Evolutionary conservation across 2,797 vertebrate genomes (phyloP).

Genomic region (Pipistrellus pipistrellus): DNA sequence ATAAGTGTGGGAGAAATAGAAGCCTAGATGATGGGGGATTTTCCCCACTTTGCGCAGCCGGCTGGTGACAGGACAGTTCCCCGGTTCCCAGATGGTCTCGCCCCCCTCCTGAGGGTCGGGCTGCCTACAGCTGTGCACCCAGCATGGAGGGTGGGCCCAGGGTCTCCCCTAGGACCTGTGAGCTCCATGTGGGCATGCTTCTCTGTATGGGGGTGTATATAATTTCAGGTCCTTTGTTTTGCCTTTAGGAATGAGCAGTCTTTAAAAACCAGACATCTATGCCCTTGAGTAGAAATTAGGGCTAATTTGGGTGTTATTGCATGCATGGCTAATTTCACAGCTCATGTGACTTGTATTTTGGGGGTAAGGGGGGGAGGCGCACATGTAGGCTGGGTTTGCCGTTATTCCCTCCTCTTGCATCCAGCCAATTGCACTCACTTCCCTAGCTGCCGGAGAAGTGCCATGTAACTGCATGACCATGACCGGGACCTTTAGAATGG

Average conservation of each 20-base stretch:
- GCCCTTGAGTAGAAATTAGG: not conserved
- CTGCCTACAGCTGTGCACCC: not conserved
- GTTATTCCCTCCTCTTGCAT: not conserved
- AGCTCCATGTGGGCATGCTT: not conserved
- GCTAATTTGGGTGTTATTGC: not conserved
- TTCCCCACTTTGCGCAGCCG: not conserved
- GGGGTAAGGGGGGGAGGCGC: accelerated
- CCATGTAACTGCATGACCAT: not conserved
- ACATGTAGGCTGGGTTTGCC: not conserved
- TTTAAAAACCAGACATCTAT: not conserved
- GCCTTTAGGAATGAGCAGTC: not conserved
- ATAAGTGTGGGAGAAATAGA: not conserved
- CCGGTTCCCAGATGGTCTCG: accelerated
- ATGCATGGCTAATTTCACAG: not conserved
- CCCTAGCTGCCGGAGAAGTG: not conserved
- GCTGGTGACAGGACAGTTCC: not conserved
- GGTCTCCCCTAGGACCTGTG: not conserved
- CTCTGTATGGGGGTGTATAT: not conserved
- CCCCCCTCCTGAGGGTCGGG: not conserved
- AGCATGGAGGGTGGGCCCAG: accelerated
- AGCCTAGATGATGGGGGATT: not conserved
- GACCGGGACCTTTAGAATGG: not conserved
- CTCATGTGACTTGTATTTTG: not conserved
- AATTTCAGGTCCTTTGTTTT: not conserved
- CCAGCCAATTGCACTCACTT: not conserved